These are phyloP conservation scores for Odontamblyopus lacepedii DNA, from an alignment of 2,797 vertebrate genomes.

Conservation along the genomic window DNA sequence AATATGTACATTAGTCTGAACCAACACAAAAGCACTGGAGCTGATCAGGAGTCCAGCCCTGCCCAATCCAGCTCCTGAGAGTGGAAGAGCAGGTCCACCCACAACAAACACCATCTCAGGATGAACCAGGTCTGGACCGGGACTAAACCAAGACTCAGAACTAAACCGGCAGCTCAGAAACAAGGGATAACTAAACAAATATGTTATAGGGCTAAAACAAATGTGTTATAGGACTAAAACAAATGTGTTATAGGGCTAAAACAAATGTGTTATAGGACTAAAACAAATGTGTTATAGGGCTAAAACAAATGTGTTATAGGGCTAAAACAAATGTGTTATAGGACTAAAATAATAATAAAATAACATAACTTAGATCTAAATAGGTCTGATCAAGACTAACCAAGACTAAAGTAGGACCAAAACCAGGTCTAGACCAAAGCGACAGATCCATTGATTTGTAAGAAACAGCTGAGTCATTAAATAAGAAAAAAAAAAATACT, in stretches of 20 bases:
- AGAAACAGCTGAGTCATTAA: background rate
- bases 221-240: background rate
- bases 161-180: background rate
- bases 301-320: too few species aligned
- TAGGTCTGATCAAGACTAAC: background rate
- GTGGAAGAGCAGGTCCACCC: conserved; percentile 8
- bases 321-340: background rate
- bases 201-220: background rate
- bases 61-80: background rate
- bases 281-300: background rate
- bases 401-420: background rate
- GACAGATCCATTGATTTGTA: too few species aligned
- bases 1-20: background rate
- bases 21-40: background rate
- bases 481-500: background rate
- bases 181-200: background rate
- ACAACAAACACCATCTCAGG: background rate
- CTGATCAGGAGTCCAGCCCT: background rate
- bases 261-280: background rate
- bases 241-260: background rate
- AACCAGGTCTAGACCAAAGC: background rate
- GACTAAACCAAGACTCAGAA: background rate
- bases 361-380: background rate
- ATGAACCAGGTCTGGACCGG: background rate
- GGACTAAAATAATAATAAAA: background rate